Conservation (phyloP, 2,113 vertebrate genomes). For the Halcyon malimbica region DNA sequence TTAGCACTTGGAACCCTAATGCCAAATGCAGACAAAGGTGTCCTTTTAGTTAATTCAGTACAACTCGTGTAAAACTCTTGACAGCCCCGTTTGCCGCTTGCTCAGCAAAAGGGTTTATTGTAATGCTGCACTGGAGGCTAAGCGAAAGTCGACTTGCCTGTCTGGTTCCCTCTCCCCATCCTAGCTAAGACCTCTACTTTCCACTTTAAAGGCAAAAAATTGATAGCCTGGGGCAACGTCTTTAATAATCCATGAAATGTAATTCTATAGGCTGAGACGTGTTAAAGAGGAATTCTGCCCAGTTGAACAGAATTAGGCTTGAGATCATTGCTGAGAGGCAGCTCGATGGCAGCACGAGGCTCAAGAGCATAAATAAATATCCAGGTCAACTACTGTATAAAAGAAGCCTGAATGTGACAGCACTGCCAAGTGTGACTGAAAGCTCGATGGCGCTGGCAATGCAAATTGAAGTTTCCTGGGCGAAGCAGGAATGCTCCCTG, state of each 20-base stretch:
- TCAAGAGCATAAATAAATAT: background rate
- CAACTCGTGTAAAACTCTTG: background rate
- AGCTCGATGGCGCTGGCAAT: background rate
- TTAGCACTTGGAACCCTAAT: background rate
- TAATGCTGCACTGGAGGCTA: background rate
- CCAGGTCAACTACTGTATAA: background rate
- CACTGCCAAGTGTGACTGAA: background rate
- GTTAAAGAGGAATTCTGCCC: background rate
- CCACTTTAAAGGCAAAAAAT: background rate
- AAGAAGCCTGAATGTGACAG: background rate
- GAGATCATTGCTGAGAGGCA: background rate
- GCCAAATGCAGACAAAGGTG: background rate
- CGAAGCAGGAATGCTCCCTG: background rate
- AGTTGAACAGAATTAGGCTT: background rate
- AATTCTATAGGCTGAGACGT: background rate
- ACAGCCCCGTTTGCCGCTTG: background rate
- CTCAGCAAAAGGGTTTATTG: background rate
- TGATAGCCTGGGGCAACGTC: background rate
- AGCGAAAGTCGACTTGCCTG: background rate
- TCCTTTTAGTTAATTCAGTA: background rate
- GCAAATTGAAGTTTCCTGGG: background rate
- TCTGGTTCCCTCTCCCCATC: background rate
- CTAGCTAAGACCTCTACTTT: background rate
- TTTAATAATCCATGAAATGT: background rate
- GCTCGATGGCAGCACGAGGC: background rate